phyloP scores from a whole-genome alignment of 1,140 invertebrate species.

The Platorchestia sp. region DNA sequence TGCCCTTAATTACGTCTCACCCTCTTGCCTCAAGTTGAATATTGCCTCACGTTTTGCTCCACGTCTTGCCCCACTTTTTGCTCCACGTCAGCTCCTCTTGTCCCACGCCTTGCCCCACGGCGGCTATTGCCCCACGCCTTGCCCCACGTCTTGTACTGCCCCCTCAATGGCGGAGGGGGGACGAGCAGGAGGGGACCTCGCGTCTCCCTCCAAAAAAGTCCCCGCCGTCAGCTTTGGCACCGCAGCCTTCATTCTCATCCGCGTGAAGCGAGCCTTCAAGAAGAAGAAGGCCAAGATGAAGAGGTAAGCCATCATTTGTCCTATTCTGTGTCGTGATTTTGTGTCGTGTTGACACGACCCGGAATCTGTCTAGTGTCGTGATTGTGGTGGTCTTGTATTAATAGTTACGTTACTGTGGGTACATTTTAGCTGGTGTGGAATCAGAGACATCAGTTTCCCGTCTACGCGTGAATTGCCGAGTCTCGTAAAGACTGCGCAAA shows the following conservation, averaged over 20 bases:
- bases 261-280: conserved; percentile 90
- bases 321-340: conserved; percentile 43
- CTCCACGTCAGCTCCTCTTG: background rate
- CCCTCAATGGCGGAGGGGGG: conserved; percentile 30
- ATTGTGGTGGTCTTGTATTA: background rate
- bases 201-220: conserved; percentile 58
- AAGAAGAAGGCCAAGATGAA: conserved; percentile 90
- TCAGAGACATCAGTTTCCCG: too few species aligned
- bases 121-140: conserved; percentile 36
- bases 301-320: conserved; percentile 74
- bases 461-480: too few species aligned
- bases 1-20: too few species aligned
- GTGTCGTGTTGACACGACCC: conserved; percentile 4
- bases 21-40: background rate
- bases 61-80: background rate
- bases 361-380: background rate
- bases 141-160: background rate
- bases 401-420: background rate
- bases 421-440: too few species aligned
- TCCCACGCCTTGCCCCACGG: background rate
- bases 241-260: conserved; percentile 86
- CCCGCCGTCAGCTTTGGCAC: conserved; percentile 66
- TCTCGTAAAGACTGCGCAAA: too few species aligned
- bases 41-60: conserved; percentile 43
- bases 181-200: conserved; percentile 57